A percentile compares a stretch with the other conserved stretches of the same genome.
These are phyloP conservation scores for Reinhardtius hippoglossoides DNA, from an alignment of 2,113 vertebrate species.

Conservation along the genomic window DNA sequence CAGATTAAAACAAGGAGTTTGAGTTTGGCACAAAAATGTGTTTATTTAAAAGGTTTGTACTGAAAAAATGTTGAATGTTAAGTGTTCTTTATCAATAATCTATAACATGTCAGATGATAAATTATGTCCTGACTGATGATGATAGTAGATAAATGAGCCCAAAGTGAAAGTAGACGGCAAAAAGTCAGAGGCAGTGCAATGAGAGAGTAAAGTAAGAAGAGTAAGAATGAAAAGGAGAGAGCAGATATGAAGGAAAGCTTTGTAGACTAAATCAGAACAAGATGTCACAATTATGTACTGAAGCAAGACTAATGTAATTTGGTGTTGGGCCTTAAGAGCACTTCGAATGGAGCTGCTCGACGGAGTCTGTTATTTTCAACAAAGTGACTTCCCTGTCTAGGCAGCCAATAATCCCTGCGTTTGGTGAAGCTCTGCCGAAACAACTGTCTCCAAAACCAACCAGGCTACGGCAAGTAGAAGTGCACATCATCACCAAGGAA, in stretches of 20 bases:
- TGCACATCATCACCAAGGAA: neutral
- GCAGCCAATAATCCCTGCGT: too few relatives aligned
- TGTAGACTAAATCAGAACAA: conserved; percentile 8
- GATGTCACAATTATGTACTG: conserved; percentile 13
- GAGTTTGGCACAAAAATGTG: too few relatives aligned
- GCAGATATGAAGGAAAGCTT: neutral
- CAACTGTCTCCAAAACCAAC: neutral
- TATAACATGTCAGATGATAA: too few relatives aligned
- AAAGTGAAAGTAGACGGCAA: neutral
- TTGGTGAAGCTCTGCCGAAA: neutral
- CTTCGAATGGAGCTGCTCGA: neutral
- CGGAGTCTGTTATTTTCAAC: neutral
- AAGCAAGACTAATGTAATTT: conserved; percentile 29
- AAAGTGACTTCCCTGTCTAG: too few relatives aligned
- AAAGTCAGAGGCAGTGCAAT: neutral
- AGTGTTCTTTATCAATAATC: too few relatives aligned
- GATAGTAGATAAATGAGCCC: too few relatives aligned
- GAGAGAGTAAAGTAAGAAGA: neutral
- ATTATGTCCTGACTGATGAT: too few relatives aligned
- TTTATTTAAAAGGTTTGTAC: too few relatives aligned
- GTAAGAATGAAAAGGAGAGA: neutral
- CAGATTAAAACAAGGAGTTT: too few relatives aligned
- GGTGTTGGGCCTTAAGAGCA: conserved; percentile 8
- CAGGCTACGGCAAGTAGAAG: neutral
- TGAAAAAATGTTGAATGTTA: too few relatives aligned